phyloP scores from a whole-genome alignment of 2,113 vertebrate genomes.

The Tiliqua scincoides region DNA sequence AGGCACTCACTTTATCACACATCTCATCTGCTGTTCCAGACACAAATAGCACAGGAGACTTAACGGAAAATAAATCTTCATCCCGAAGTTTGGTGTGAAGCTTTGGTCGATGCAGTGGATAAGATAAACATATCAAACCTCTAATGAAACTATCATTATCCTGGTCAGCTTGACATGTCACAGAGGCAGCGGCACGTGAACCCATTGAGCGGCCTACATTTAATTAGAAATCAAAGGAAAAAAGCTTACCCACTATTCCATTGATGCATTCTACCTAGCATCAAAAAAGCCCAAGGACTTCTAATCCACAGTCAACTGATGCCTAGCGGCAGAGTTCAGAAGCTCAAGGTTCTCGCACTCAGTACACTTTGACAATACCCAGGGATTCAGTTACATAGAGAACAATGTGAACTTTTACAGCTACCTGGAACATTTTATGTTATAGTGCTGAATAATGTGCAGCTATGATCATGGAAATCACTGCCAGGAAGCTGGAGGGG shows the following conservation, averaged over 20 bases:
- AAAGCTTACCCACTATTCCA: neutral
- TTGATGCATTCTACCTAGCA: neutral
- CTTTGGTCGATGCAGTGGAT: conserved; percentile 88
- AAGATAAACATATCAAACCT: conserved; percentile 91
- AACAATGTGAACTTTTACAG: neutral
- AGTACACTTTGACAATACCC: neutral
- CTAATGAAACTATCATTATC: conserved; percentile 74
- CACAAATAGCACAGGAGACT: conserved; percentile 86
- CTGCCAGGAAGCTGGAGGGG: neutral
- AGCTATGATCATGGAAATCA: neutral
- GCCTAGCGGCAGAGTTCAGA: neutral
- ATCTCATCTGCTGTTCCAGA: conserved; percentile 91
- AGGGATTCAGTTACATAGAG: neutral
- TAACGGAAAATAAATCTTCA: conserved; percentile 82
- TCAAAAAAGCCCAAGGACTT: neutral
- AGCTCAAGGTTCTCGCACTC: neutral
- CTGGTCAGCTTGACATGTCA: conserved; percentile 72
- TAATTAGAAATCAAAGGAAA: conserved; percentile 34
- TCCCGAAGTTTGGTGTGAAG: conserved; percentile 83
- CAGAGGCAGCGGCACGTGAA: conserved; percentile 85
- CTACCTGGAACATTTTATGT: neutral
- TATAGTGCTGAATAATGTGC: neutral
- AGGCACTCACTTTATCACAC: conserved; percentile 86
- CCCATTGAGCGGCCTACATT: conserved; percentile 92
- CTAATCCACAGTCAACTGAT: neutral